phyloP scores from a whole-genome alignment of 2,888 invertebrate genomes.

The Xanthorhoe designata region DNA sequence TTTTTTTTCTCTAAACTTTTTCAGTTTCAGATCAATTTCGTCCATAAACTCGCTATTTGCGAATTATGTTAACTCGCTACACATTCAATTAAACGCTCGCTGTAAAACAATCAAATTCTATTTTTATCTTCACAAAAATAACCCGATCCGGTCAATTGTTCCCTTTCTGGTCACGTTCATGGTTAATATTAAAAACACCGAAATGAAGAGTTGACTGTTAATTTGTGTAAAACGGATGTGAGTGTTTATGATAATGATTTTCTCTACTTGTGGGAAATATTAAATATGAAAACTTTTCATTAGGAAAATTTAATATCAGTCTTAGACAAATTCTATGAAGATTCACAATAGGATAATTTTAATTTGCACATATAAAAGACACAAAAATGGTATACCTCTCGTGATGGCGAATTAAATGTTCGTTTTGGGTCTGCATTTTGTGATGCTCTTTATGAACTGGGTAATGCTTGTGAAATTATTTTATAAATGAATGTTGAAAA shows the following conservation, averaged over 20 bases:
- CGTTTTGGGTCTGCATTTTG: not conserved
- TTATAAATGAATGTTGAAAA: not conserved
- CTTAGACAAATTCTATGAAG: not conserved
- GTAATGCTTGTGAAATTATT: not conserved
- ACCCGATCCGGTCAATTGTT: not conserved
- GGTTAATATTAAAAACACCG: not conserved
- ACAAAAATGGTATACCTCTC: not conserved
- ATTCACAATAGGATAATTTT: not conserved
- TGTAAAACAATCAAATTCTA: not conserved
- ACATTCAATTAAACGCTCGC: not conserved
- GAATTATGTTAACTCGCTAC: not conserved
- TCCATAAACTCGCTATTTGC: not conserved
- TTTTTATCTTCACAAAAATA: conserved; percentile 5
- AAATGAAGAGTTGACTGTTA: not conserved
- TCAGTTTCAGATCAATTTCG: not conserved
- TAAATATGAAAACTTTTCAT: too few species aligned
- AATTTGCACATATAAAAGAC: too few species aligned
- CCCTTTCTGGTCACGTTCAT: not conserved
- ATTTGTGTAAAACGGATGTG: too few species aligned
- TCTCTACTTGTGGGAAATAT: too few species aligned
- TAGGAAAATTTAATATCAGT: not conserved
- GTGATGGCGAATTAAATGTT: not conserved
- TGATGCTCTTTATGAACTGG: not conserved
- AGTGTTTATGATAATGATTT: too few species aligned
- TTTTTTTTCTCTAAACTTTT: not conserved